Conservation (phyloP, 30 jellyfish, hydroid and myxozoan genomes). For the Turritopsis rubra region DNA sequence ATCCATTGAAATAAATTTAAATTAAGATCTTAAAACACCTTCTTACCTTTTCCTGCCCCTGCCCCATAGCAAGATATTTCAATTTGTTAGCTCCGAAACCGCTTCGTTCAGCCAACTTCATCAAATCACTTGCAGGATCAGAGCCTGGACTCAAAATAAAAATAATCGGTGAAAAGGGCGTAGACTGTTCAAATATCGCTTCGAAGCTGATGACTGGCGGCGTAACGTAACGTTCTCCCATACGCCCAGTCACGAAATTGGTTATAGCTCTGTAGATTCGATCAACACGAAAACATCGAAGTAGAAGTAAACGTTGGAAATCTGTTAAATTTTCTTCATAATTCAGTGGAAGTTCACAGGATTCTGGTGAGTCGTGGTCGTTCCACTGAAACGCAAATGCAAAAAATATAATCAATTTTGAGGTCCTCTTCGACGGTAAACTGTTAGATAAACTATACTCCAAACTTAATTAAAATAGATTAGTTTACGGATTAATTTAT, state of each 20-base stretch:
- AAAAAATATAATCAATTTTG: neutral
- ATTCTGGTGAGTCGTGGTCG: constrained; percentile 77
- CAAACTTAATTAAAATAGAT: no score
- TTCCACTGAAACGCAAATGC: constrained; percentile 49
- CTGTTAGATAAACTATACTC: no score
- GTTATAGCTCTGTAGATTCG: constrained; percentile 92
- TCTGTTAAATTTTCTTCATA: constrained; percentile 62
- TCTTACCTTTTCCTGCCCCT: constrained; percentile 97
- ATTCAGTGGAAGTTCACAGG: constrained; percentile 52
- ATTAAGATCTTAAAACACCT: no score
- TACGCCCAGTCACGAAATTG: constrained; percentile 62
- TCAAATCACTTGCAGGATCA: constrained; percentile 92
- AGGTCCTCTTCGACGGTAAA: no score
- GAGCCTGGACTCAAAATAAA: constrained; percentile 96
- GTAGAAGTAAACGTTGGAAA: constrained; percentile 66
- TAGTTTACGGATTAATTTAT: no score
- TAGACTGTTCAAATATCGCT: constrained; percentile 87
- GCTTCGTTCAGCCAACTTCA: constrained; percentile 89
- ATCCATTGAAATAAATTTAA: no score
- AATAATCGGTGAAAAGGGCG: constrained; percentile 89
- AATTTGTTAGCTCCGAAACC: constrained; percentile 90
- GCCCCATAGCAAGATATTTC: constrained; percentile 92
- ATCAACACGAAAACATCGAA: constrained; percentile 88
- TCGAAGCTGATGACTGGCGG: constrained; percentile 94
- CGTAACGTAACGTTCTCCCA: constrained; percentile 91